Percentiles rank a stretch among this genome's conserved stretches.
Evolutionary conservation across 2,888 invertebrate genomes (phyloP).

Genomic region (Drosophila siamana): DNA sequence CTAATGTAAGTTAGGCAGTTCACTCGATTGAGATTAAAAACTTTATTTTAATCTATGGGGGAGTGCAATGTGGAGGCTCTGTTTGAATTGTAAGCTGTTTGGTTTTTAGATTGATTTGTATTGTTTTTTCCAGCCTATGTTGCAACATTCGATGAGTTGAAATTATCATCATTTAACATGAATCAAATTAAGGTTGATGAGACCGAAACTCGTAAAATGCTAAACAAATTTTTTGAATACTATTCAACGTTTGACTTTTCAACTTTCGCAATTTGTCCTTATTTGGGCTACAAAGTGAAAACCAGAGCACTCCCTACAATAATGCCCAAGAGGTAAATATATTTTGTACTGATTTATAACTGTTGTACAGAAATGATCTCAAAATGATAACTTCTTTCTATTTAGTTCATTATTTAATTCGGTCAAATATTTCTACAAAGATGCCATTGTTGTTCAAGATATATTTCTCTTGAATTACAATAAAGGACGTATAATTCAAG

Average conservation of each 20-base stretch:
- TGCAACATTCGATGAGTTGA: background rate
- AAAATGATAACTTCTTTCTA: background rate
- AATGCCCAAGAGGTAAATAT: background rate
- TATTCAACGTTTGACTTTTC: background rate
- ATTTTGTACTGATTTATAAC: too few relatives aligned
- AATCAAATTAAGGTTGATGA: background rate
- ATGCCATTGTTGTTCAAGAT: conserved; percentile 3
- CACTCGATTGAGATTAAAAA: too few relatives aligned
- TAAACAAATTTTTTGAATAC: background rate
- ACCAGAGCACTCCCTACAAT: background rate
- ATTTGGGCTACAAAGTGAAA: background rate
- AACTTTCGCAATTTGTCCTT: background rate
- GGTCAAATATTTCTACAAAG: background rate
- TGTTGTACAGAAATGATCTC: too few relatives aligned
- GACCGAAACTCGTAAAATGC: conserved; percentile 3
- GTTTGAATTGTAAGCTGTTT: too few relatives aligned
- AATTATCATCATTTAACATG: background rate
- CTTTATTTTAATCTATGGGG: too few relatives aligned
- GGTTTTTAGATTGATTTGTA: too few relatives aligned
- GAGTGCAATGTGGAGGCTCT: too few relatives aligned
- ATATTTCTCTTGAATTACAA: background rate
- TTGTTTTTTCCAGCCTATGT: background rate
- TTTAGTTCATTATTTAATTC: background rate
- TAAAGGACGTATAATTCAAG: background rate
- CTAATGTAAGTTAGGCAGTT: too few relatives aligned